These are phyloP conservation scores for Myripristis murdjan DNA, from an alignment of 2,797 vertebrate genomes.

Conservation along the genomic window DNA sequence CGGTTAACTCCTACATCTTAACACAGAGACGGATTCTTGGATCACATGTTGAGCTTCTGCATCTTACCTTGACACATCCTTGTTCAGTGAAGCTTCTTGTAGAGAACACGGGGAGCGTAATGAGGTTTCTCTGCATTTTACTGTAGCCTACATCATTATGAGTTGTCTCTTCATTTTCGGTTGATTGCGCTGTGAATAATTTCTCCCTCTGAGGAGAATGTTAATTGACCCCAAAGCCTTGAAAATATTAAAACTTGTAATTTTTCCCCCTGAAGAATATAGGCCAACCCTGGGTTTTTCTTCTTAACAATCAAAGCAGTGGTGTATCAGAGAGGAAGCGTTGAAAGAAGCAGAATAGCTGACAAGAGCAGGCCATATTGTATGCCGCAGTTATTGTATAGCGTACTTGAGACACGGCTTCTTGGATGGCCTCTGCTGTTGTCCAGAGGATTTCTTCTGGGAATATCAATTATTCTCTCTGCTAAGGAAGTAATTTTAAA, in stretches of 20 bases:
- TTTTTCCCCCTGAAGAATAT: slow-evolving; percentile 73
- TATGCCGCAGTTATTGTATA: slow-evolving; percentile 56
- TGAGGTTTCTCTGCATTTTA: slow-evolving; percentile 56
- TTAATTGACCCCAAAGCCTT: slow-evolving; percentile 81
- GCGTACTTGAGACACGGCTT: slow-evolving; percentile 49
- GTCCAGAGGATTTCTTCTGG: slow-evolving; percentile 64
- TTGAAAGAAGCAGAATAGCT: slow-evolving; percentile 54
- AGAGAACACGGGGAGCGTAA: slow-evolving; percentile 46
- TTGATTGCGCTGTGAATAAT: slow-evolving; percentile 76
- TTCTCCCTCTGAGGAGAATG: slow-evolving; percentile 69
- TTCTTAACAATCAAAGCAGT: slow-evolving; percentile 54
- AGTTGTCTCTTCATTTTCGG: slow-evolving; percentile 57
- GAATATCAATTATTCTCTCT: slow-evolving; percentile 81
- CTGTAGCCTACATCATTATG: slow-evolving; percentile 42
- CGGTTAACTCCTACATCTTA: slow-evolving; percentile 48
- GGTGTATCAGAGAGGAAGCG: slow-evolving; percentile 23
- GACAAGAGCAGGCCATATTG: slow-evolving; percentile 51
- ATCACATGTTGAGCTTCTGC: slow-evolving; percentile 26
- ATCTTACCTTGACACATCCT: slow-evolving; percentile 44
- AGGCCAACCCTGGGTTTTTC: slow-evolving; percentile 67
- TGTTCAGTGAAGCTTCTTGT: slow-evolving; percentile 26
- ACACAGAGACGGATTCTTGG: slow-evolving; percentile 18
- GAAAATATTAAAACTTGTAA: slow-evolving; percentile 74
- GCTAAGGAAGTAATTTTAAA: slow-evolving; percentile 82
- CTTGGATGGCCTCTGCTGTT: slow-evolving; percentile 49